These are phyloP conservation scores for Polydrusus pterygomalis DNA, from an alignment of 2,888 invertebrate genomes.

Conservation along the genomic window DNA sequence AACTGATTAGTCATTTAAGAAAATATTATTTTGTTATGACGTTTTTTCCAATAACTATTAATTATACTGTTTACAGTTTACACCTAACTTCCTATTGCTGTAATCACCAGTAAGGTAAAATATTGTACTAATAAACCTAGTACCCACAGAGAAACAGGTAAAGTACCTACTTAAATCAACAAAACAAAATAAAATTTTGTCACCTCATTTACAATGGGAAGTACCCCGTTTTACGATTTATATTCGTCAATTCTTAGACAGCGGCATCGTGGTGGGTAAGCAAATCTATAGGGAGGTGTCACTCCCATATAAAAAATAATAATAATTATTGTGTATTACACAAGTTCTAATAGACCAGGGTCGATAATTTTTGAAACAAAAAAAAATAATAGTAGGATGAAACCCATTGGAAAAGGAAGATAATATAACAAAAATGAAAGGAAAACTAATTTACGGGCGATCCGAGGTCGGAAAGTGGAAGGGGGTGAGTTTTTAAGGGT, in stretches of 20 bases:
- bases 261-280: too few species aligned
- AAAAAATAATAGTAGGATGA: too few species aligned
- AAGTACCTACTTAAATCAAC: constrained; percentile 7
- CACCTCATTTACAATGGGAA: constrained; percentile 4
- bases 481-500: too few species aligned
- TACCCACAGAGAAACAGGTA: neutral
- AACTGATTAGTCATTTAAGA: neutral
- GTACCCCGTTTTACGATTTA: constrained; percentile 5
- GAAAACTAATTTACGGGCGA: too few species aligned
- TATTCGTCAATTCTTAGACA: neutral
- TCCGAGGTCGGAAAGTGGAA: too few species aligned
- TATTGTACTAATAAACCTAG: neutral
- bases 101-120: neutral
- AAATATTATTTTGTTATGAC: neutral
- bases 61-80: neutral
- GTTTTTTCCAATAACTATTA: neutral
- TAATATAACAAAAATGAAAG: too few species aligned
- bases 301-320: too few species aligned
- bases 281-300: too few species aligned
- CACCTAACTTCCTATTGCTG: neutral
- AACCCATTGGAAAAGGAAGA: too few species aligned
- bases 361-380: too few species aligned
- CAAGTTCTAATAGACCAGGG: too few species aligned
- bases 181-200: constrained; percentile 12
- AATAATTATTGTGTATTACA: too few species aligned